Evolutionary conservation across 37 sponge, comb jelly and placozoan species (phyloP).

Genomic region (Axinella damicornis): DNA sequence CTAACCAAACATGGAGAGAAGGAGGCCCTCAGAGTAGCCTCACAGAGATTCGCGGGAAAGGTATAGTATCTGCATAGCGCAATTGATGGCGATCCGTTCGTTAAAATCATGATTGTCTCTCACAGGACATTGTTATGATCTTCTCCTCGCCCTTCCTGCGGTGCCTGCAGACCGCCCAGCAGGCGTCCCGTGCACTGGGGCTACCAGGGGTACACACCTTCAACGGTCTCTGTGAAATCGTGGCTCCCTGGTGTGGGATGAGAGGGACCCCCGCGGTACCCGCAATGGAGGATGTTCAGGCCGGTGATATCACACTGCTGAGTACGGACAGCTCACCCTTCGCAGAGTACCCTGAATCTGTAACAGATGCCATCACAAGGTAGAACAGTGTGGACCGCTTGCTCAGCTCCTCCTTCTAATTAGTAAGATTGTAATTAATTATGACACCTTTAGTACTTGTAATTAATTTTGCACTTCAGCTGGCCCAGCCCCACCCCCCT

Average conservation of each 20-base stretch:
- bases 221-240: slow-evolving; percentile 28
- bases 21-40: slow-evolving; percentile 18
- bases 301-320: not conserved
- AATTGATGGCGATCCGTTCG: not conserved
- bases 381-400: no score
- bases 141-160: slow-evolving; percentile 48
- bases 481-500: no score
- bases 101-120: not conserved
- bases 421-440: no score
- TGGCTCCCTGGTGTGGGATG: slow-evolving; percentile 1
- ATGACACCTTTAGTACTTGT: no score
- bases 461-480: no score
- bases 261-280: slow-evolving; percentile 37
- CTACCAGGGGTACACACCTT: slow-evolving; percentile 18
- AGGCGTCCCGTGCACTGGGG: slow-evolving; percentile 3
- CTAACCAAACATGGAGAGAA: slow-evolving; percentile 14
- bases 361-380: slow-evolving; percentile 4
- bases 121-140: slow-evolving; percentile 25
- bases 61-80: no score
- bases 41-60: slow-evolving; percentile 7
- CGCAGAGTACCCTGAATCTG: slow-evolving; percentile 37
- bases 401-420: no score
- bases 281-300: not conserved
- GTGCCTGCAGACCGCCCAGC: slow-evolving; percentile 56
- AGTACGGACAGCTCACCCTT: slow-evolving; percentile 10